Evolutionary conservation across 1,140 invertebrate species (phyloP), one percentile per base, ranked within the genome.

Genomic region (Diachasmimorpha longicaudata): DNA sequence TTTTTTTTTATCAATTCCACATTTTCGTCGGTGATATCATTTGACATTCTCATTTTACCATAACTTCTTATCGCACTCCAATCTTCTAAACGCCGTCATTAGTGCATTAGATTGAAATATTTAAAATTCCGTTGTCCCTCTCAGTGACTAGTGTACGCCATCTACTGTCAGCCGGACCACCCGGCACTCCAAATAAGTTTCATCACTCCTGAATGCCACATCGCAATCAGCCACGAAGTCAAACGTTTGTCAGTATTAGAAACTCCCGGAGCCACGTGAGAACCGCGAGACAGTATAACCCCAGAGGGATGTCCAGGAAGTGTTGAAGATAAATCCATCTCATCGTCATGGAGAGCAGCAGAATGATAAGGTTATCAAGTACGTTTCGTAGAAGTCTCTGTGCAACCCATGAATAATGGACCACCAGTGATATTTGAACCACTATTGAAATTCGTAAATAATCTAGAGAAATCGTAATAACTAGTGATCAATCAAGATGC

Each of bases 401-500:
- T 23, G 23, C 4, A 4, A 23, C 19, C n/a, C 36, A 6, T 10
- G 6, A 68, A 16, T 66, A 66, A 66, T 31, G 14, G 19, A 66
- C 8, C 25, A 11, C 6, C 25, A 66, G 25, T 66, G 25, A 66
- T 66, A 66, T 4, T 31, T 6, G 31, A 31, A 31, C 2, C 2
- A 6, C 31, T 3, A 31, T 3, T 31, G 13, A 37, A 66, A 31
- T 21, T n/a, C 13, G 4, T 31, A 4, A 58, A 2, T 55, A 55
- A 55, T 55, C 13, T 10, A 72, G 36, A 14, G n/a, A 36, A 31
- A 31, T 31, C 31, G 31, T 31, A 31, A 31, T 6, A n/a, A 31
- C 31, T 6, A 31, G 31, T 31, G 31, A 31, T 31, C 31, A 31
- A 6, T 39, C 69, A 81, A 72, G 16, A 86, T 84, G 83, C 70